phyloP scores from a whole-genome alignment of 2,888 invertebrate species.

The Pilophorus perplexus region DNA sequence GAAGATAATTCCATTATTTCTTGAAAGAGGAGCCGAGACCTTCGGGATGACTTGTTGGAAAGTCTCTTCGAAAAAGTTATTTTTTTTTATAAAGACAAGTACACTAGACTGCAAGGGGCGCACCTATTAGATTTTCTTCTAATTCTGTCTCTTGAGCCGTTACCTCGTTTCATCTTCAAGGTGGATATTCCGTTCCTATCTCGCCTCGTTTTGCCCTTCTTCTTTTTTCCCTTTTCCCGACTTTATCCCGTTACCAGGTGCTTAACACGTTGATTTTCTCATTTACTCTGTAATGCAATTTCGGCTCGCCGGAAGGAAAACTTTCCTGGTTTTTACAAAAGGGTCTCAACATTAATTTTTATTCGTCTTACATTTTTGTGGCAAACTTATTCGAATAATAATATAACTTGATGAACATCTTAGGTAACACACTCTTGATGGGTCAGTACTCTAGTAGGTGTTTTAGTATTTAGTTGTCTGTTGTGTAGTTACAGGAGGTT shows the following conservation, averaged over 20 bases:
- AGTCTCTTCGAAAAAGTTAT: not conserved
- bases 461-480: too few species aligned
- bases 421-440: too few species aligned
- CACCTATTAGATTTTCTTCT: conserved; percentile 8
- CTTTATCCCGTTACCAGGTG: conserved; percentile 14
- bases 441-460: too few species aligned
- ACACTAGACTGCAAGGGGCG: not conserved
- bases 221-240: not conserved
- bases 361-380: too few species aligned
- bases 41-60: not conserved
- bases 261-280: conserved; percentile 16
- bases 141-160: not conserved
- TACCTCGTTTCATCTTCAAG: conserved; percentile 8
- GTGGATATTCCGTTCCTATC: not conserved
- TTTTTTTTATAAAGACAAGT: not conserved
- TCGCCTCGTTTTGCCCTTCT: not conserved
- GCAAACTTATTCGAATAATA: too few species aligned
- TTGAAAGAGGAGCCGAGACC: not conserved
- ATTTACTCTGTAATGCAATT: conserved; percentile 9
- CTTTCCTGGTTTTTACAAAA: too few species aligned
- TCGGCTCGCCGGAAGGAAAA: not conserved
- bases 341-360: too few species aligned
- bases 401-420: too few species aligned
- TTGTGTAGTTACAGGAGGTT: too few species aligned
- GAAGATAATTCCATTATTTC: conserved; percentile 3